Base-by-base conservation (phyloP, 2,888 invertebrate species). In the Drosophila pegasa region DNA sequence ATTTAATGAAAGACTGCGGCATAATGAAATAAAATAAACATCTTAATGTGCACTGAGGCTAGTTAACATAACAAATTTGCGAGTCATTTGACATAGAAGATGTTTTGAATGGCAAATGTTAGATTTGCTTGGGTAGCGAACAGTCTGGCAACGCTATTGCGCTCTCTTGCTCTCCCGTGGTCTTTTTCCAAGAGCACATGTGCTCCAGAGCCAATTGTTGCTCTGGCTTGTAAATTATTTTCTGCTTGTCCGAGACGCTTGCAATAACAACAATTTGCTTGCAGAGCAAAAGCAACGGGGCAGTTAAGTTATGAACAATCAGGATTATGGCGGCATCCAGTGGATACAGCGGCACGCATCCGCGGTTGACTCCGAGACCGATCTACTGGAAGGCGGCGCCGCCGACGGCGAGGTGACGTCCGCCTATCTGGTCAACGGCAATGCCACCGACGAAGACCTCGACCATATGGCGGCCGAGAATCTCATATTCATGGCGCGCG, bases 381-480 rank as follows among this genome's bases (percentile, higher is more conserved):
- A 89, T 35, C 71, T 90, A 14, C 59, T 89, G 78, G 89, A 83
- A 55, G 75, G 58, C 54, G 68, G 66, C 29, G 76, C 75, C 6
- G 72, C 62, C 40, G 87, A 79, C 18, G 60, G 51, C n/a, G 82
- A 75, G 66, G 72, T 66, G 29, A 65, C 71, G 14, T 65, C 62
- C 9, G 70, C 78, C 8, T 78, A 74, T 14, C 43, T 80, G 31
- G 77, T 74, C 16, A 73, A 68, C 14, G 81, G 67, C 4, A 78
- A 77, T 55, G 75, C 69, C 1, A 76, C 73, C 20, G 89, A 85
- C 14, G 87, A 76, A 51, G 90, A 90, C 45, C 82, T 92, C 20
- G 94, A 94, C 82, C 94, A 94, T 92, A 94, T 94, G 91, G 94
- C 94, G 12, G 94, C 94, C 2, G 94, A 94, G 84, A 94, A 94